Evolutionary conservation across 2,888 invertebrate genomes (phyloP).

Genomic region (Hypolimnas misippus): DNA sequence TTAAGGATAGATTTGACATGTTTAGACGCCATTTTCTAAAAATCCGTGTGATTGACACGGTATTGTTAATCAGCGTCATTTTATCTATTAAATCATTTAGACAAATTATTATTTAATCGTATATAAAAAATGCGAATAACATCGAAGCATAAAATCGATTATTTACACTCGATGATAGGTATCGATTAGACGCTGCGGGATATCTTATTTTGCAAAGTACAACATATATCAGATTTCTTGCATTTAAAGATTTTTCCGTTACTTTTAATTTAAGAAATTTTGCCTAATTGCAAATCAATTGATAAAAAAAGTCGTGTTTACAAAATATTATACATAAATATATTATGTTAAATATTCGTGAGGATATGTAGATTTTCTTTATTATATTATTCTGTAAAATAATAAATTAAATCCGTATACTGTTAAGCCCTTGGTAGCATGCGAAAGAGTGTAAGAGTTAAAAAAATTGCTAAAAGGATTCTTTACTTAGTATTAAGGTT

Average conservation of each 20-base stretch:
- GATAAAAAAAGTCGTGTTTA: constrained; percentile 3
- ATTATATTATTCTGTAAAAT: too few species aligned
- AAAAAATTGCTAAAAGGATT: too few species aligned
- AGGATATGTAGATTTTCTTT: neutral
- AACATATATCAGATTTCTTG: constrained; percentile 34
- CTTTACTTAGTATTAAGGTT: too few species aligned
- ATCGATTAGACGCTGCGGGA: constrained; percentile 44
- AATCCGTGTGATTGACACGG: too few species aligned
- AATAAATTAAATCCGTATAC: too few species aligned
- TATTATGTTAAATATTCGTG: neutral
- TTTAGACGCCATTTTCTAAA: too few species aligned
- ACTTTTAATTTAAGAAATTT: constrained; percentile 31
- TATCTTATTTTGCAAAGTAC: constrained; percentile 38
- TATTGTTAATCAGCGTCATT: too few species aligned
- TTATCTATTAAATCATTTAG: constrained; percentile 9
- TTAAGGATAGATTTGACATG: too few species aligned
- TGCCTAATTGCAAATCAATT: constrained; percentile 11
- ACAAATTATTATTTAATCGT: constrained; percentile 29
- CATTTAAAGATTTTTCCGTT: constrained; percentile 25
- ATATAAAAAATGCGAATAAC: constrained; percentile 23
- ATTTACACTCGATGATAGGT: constrained; percentile 44
- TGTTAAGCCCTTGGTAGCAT: too few species aligned
- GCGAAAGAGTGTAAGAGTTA: too few species aligned
- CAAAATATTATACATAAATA: neutral
- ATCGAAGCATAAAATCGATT: constrained; percentile 41